Conservation (phyloP, 2,797 vertebrate genomes). For the Cyclopterus lumpus region DNA sequence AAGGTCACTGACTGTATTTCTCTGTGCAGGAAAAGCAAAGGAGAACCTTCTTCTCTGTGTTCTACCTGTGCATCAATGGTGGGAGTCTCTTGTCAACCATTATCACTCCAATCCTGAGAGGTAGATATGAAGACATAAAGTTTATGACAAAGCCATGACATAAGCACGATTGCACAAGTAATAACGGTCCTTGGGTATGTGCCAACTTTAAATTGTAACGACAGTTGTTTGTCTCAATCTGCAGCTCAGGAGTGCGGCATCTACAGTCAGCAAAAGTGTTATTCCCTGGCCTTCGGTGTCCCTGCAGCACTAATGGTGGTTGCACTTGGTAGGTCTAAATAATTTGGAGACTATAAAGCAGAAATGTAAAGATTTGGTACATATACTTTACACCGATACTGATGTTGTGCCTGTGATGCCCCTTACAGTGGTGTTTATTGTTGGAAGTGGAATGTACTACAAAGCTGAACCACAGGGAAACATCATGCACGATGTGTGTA, state of each 20-base stretch:
- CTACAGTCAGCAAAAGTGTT: slow-evolving; percentile 87
- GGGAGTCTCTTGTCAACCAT: slow-evolving; percentile 95
- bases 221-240: slow-evolving; percentile 39
- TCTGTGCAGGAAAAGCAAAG: slow-evolving; percentile 88
- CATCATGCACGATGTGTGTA: slow-evolving; percentile 88
- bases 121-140: slow-evolving; percentile 61
- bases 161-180: neutral
- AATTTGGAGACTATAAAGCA: neutral
- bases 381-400: slow-evolving; percentile 1
- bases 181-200: neutral
- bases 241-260: slow-evolving; percentile 91
- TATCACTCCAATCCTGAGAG: slow-evolving; percentile 93
- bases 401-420: slow-evolving; percentile 19
- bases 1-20: slow-evolving; percentile 29
- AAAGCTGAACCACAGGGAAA: slow-evolving; percentile 93
- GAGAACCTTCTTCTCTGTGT: slow-evolving; percentile 94
- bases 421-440: slow-evolving; percentile 89
- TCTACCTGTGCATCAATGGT: slow-evolving; percentile 94
- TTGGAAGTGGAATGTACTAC: slow-evolving; percentile 92
- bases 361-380: neutral
- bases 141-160: neutral
- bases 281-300: slow-evolving; percentile 94
- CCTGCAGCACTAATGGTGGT: slow-evolving; percentile 93
- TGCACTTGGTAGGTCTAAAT: slow-evolving; percentile 83
- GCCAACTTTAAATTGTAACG: neutral